A percentile compares a stretch with the other conserved stretches of the same genome.
phyloP scores from a whole-genome alignment of 2,888 invertebrate species.

The Hartigia nigra region DNA sequence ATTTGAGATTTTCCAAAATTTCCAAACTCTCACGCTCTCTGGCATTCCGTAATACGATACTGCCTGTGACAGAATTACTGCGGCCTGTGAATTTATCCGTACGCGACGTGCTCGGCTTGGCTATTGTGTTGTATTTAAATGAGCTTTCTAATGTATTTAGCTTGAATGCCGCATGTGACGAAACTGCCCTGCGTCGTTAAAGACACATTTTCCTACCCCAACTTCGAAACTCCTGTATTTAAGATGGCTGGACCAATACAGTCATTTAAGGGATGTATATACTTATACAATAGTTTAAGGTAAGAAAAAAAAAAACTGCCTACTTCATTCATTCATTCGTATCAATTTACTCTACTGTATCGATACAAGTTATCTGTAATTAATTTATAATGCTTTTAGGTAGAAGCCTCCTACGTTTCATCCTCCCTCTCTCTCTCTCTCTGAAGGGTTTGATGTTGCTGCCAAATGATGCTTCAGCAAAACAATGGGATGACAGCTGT shows the following conservation, averaged over 20 bases:
- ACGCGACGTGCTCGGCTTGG: conserved; percentile 34
- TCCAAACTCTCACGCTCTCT: background rate
- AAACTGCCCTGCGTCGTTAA: conserved; percentile 47
- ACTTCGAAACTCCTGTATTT: conserved; percentile 16
- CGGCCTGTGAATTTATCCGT: conserved; percentile 40
- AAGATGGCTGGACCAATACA: background rate
- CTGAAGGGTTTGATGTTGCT: background rate
- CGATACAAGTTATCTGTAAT: background rate
- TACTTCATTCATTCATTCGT: background rate
- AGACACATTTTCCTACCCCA: conserved; percentile 50
- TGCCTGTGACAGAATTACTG: conserved; percentile 38
- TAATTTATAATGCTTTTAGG: background rate
- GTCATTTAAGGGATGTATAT: background rate
- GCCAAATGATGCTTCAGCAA: background rate
- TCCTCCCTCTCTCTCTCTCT: background rate
- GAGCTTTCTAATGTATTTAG: conserved; percentile 59
- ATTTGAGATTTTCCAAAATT: background rate
- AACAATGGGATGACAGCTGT: background rate
- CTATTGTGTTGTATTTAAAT: conserved; percentile 59
- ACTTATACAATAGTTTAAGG: background rate
- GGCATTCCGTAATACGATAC: background rate
- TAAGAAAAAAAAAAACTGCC: background rate
- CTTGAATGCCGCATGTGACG: conserved; percentile 40
- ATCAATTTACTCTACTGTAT: background rate
- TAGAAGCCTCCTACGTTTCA: background rate